Percentiles rank a stretch among this genome's conserved stretches.
Evolutionary conservation across 2,113 vertebrate species (phyloP).

Genomic region (Lepus europaeus): DNA sequence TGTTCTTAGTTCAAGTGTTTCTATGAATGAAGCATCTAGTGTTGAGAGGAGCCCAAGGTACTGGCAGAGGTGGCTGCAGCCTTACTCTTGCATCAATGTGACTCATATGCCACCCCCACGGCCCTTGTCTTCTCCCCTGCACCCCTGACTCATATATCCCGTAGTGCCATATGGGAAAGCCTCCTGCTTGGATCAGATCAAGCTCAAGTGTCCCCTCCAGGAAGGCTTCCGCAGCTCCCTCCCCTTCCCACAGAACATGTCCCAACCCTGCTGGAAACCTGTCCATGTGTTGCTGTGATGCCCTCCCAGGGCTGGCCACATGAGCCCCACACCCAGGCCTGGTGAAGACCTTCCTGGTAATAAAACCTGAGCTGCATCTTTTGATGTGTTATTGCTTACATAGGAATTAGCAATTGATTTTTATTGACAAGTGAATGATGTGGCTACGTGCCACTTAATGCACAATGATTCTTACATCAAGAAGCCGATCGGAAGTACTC

Average conservation of each 20-base stretch:
- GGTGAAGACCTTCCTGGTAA: neutral
- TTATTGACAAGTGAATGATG: neutral
- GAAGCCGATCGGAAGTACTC: neutral
- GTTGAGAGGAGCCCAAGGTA: too few species aligned
- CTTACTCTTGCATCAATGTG: fast-evolving
- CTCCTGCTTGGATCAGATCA: neutral
- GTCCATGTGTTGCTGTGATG: fast-evolving
- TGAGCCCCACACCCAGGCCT: neutral
- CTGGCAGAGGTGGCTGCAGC: neutral
- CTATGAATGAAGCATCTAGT: neutral
- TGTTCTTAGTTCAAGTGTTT: neutral
- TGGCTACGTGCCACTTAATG: neutral
- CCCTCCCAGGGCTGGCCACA: neutral
- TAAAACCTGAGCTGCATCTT: neutral
- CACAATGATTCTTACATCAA: neutral
- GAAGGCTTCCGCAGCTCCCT: too few species aligned
- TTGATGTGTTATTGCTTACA: neutral
- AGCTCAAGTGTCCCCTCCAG: neutral
- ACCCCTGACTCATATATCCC: neutral
- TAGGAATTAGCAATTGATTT: neutral
- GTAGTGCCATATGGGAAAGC: neutral
- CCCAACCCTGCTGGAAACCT: fast-evolving
- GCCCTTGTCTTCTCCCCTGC: neutral
- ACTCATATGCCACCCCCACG: too few species aligned
- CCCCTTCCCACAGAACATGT: neutral